Percentiles rank a stretch among this genome's conserved stretches.
phyloP scores from a whole-genome alignment of 1,140 invertebrate genomes.

The Drosophila nasuta region DNA sequence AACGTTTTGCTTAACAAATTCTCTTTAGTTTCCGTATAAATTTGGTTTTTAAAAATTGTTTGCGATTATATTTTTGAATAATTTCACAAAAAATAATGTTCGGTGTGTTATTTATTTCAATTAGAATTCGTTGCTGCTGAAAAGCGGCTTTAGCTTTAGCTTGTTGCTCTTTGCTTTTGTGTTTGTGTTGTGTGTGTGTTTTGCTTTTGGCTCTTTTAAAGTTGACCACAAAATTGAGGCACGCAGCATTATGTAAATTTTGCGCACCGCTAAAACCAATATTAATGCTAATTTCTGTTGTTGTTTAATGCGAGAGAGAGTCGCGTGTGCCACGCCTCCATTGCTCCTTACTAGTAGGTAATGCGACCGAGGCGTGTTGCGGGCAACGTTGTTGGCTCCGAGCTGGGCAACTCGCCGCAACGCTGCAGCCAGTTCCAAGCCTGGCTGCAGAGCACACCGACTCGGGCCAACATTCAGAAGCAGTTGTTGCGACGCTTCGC shows the following conservation, averaged over 20 bases:
- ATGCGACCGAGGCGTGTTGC: constrained; percentile 67
- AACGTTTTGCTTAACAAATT: constrained; percentile 77
- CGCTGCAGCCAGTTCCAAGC: constrained; percentile 75
- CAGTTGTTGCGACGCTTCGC: constrained; percentile 72
- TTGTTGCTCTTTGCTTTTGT: not conserved
- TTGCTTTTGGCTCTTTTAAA: constrained; percentile 1
- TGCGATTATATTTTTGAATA: constrained; percentile 26
- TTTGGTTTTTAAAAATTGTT: constrained; percentile 73
- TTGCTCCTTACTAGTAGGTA: constrained; percentile 50
- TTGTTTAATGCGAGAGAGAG: constrained; percentile 12
- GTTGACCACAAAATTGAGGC: constrained; percentile 9
- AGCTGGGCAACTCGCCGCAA: constrained; percentile 71
- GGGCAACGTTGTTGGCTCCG: constrained; percentile 69
- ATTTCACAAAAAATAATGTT: constrained; percentile 48
- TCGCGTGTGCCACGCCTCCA: constrained; percentile 51
- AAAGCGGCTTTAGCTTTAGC: constrained; percentile 8
- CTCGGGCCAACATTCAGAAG: constrained; percentile 80
- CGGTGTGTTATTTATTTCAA: constrained; percentile 36
- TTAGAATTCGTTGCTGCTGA: constrained; percentile 3
- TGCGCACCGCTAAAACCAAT: constrained; percentile 8
- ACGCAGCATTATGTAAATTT: constrained; percentile 30
- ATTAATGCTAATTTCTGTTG: constrained; percentile 34
- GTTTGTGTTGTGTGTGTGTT: not conserved
- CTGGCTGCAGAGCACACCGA: constrained; percentile 70
- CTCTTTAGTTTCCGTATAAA: constrained; percentile 58